phyloP scores from a whole-genome alignment of 30 jellyfish, hydroid and myxozoan genomes.

The Clytia hemisphaerica region DNA sequence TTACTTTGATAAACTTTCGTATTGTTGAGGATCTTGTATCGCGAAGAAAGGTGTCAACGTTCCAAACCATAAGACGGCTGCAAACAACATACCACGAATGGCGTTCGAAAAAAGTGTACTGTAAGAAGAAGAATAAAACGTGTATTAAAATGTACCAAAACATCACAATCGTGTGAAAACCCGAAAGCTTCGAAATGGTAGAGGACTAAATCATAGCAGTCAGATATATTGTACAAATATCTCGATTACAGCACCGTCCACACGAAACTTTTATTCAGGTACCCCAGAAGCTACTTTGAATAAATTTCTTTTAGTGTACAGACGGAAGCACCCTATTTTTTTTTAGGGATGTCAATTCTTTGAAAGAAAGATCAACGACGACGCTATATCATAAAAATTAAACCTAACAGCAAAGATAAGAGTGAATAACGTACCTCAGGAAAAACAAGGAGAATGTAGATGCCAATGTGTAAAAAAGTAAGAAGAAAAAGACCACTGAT shows the following conservation, averaged over 20 bases:
- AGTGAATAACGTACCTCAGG: constrained; percentile 49
- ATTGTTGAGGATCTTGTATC: constrained; percentile 37
- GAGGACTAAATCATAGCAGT: too few relatives aligned
- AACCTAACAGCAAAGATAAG: too few relatives aligned
- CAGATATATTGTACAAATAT: too few relatives aligned
- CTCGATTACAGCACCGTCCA: too few relatives aligned
- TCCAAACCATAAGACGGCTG: constrained; percentile 86
- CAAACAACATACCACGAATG: constrained; percentile 81
- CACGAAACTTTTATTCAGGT: too few relatives aligned
- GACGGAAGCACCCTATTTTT: too few relatives aligned
- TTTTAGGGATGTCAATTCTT: too few relatives aligned
- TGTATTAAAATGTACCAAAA: background rate
- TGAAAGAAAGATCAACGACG: too few relatives aligned
- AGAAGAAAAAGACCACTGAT: constrained; percentile 42
- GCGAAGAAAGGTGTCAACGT: constrained; percentile 67
- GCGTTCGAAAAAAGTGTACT: constrained; percentile 91
- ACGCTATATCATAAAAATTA: too few relatives aligned
- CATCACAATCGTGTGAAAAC: background rate
- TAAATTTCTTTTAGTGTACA: too few relatives aligned
- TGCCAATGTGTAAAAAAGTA: constrained; percentile 44
- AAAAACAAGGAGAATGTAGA: constrained; percentile 59
- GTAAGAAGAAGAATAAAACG: background rate
- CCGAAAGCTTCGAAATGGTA: background rate
- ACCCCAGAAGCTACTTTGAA: too few relatives aligned
- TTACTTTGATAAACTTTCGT: constrained; percentile 47